Percentiles rank a stretch among this genome's conserved stretches.
phyloP scores from a whole-genome alignment of 2,113 vertebrate species.

The Zootoca vivipara region DNA sequence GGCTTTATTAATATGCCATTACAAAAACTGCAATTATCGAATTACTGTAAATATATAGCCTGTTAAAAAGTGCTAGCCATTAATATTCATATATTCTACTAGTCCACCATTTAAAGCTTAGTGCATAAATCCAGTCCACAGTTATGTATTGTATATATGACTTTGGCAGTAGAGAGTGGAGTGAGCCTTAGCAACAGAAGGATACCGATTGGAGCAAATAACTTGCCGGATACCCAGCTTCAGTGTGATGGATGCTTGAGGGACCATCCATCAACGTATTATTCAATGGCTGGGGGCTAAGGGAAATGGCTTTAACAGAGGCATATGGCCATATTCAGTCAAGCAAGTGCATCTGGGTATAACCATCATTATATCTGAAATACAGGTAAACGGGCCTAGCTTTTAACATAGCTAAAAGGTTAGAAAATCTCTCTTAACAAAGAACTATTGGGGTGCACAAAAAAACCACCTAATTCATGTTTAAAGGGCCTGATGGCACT shows the following conservation, averaged over 20 bases:
- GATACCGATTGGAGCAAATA: constrained; percentile 9
- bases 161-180: constrained; percentile 27
- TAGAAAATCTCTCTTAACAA: constrained; percentile 46
- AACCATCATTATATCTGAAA: constrained; percentile 27
- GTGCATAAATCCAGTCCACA: constrained; percentile 41
- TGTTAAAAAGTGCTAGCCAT: constrained; percentile 70
- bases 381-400: constrained; percentile 13
- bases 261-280: constrained; percentile 24
- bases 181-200: constrained; percentile 36
- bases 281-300: constrained; percentile 9
- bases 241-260: constrained; percentile 33
- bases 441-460: constrained; percentile 2
- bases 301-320: constrained; percentile 35
- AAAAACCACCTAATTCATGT: constrained; percentile 33
- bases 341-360: constrained; percentile 26
- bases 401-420: constrained; percentile 46
- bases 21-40: constrained; percentile 71
- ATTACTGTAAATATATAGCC: constrained; percentile 73
- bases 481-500: neutral
- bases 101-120: constrained; percentile 63
- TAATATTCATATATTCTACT: constrained; percentile 73
- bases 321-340: constrained; percentile 44
- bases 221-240: constrained; percentile 21
- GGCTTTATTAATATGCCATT: constrained; percentile 75
- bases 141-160: constrained; percentile 36